Conservation (phyloP, 2,797 vertebrate genomes). For the Bradypodion pumilum region DNA sequence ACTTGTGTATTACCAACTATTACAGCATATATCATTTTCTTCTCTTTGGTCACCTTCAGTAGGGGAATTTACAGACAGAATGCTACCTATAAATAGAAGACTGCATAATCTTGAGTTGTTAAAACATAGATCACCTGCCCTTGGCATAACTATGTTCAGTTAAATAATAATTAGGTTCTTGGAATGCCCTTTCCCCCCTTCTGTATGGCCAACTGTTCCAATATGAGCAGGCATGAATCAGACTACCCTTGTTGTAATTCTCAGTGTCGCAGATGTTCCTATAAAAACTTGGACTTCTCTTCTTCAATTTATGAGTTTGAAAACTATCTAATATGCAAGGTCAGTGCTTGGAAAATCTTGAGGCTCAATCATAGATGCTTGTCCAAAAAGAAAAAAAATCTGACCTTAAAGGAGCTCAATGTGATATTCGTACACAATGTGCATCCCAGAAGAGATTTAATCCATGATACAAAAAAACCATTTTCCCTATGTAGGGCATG, state of each 20-base stretch:
- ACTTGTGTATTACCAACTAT: too few species aligned
- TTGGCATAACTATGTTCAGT: not conserved
- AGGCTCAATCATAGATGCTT: not conserved
- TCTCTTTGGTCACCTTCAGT: too few species aligned
- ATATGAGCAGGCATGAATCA: constrained; percentile 17
- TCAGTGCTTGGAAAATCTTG: not conserved
- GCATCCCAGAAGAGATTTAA: too few species aligned
- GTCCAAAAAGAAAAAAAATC: not conserved
- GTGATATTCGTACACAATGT: not conserved
- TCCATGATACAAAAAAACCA: too few species aligned
- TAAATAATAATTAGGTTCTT: constrained; percentile 5
- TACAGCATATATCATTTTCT: too few species aligned
- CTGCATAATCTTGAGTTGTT: not conserved
- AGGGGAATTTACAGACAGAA: too few species aligned
- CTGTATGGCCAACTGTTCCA: not conserved
- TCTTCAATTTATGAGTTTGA: not conserved
- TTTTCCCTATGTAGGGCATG: too few species aligned
- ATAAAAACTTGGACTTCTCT: not conserved
- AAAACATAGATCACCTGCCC: not conserved
- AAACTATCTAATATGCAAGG: not conserved
- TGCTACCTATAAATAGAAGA: too few species aligned
- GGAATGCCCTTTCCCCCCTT: not conserved
- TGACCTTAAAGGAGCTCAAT: not conserved
- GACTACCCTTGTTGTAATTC: not conserved
- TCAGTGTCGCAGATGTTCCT: not conserved